Evolutionary conservation across 2,797 vertebrate species (phyloP).

Genomic region (Nannoperca obscura): DNA sequence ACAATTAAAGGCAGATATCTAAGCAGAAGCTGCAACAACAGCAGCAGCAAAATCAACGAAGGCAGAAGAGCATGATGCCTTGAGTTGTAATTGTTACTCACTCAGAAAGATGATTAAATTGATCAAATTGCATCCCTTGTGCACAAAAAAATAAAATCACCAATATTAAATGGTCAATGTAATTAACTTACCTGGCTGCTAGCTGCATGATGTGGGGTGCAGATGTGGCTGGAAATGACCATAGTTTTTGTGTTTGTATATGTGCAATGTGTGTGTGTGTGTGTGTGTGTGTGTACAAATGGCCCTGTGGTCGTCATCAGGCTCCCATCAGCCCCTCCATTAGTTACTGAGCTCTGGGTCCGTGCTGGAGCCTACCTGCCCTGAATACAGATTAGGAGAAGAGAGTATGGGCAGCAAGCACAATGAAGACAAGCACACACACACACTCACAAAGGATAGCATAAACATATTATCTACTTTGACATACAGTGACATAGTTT

Average conservation of each 20-base stretch:
- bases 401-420: slow-evolving; percentile 82
- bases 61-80: slow-evolving; percentile 64
- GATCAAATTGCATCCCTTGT: slow-evolving; percentile 78
- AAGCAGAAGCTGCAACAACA: slow-evolving; percentile 65
- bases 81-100: slow-evolving; percentile 79
- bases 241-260: slow-evolving; percentile 63
- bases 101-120: slow-evolving; percentile 80
- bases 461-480: slow-evolving; percentile 75
- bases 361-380: slow-evolving; percentile 82
- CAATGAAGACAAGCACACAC: slow-evolving; percentile 81
- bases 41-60: slow-evolving; percentile 53
- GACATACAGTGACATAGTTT: slow-evolving; percentile 70
- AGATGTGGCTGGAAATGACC: slow-evolving; percentile 70
- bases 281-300: slow-evolving; percentile 72
- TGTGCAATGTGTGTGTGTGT: slow-evolving; percentile 36
- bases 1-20: slow-evolving; percentile 80
- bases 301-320: slow-evolving; percentile 86
- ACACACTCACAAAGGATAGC: slow-evolving; percentile 62
- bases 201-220: slow-evolving; percentile 63
- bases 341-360: slow-evolving; percentile 87
- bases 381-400: slow-evolving; percentile 85
- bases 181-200: slow-evolving; percentile 80
- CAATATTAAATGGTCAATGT: slow-evolving; percentile 78
- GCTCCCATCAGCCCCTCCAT: slow-evolving; percentile 88
- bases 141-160: slow-evolving; percentile 54